phyloP scores from a whole-genome alignment of 2,888 invertebrate species.

The Diarsia mendica region DNA sequence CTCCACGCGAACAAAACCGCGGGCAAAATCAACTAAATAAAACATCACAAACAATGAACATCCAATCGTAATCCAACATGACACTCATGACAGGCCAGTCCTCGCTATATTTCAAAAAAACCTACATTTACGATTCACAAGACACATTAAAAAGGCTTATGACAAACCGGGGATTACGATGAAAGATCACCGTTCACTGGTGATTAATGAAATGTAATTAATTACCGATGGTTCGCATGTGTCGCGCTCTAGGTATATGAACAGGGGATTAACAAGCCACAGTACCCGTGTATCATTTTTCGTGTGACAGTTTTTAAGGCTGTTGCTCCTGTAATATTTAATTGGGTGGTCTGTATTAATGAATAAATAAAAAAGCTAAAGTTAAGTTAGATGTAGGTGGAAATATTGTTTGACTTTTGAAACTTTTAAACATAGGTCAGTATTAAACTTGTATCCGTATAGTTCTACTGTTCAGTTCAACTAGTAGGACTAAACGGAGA shows the following conservation, averaged over 20 bases:
- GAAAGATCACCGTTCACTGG: slow-evolving; percentile 69
- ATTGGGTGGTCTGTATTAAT: slow-evolving; percentile 1
- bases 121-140: slow-evolving; percentile 41
- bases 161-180: slow-evolving; percentile 63
- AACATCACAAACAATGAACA: slow-evolving; percentile 4
- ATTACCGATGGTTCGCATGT: slow-evolving; percentile 72
- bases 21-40: slow-evolving; percentile 9
- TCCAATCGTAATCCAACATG: slow-evolving; percentile 28
- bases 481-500: too few species aligned
- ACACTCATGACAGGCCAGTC: slow-evolving; percentile 1
- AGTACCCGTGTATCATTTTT: slow-evolving; percentile 55
- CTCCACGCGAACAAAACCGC: too few species aligned
- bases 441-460: too few species aligned
- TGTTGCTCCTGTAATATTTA: slow-evolving; percentile 4
- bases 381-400: not conserved
- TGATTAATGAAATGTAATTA: slow-evolving; percentile 80
- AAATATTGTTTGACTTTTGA: not conserved
- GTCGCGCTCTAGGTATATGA: slow-evolving; percentile 52
- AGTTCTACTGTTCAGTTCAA: too few species aligned
- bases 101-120: slow-evolving; percentile 26
- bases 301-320: slow-evolving; percentile 54
- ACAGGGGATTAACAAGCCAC: slow-evolving; percentile 50
- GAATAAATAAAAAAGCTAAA: not conserved
- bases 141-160: slow-evolving; percentile 45
- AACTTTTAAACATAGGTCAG: not conserved